Evolutionary conservation across 2,888 invertebrate genomes (phyloP), one percentile per base, ranked within the genome.

Genomic region (Acanthosepion pharaonis): DNA sequence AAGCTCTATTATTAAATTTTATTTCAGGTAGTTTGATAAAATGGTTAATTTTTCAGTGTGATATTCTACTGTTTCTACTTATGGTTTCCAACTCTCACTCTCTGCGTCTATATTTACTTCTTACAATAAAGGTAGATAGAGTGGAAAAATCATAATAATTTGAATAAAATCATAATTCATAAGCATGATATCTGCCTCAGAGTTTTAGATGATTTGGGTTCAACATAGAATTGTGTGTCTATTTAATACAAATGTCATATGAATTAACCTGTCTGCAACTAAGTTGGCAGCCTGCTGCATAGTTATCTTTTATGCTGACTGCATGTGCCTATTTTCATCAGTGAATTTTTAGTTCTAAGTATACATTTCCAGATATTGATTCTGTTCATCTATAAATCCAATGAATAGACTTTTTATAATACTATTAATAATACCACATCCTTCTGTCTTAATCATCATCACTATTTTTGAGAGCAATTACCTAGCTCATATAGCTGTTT

Each of bases 351-450:
- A 78, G 78, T 78, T 78, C 78, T 33, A 78, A 33, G 78, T 78
- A 78, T 78, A 78, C 33, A 78, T 78, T 33, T 78, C n/a, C 78
- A 78, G n/a, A 78, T 78, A 78, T 78, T 78, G 78, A 78, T 78
- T 78, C n/a, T 15, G 5, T 78, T 78, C 78, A n/a, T 78, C n/a
- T n/a, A 78, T 78, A n/a, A 78, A 78, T 78, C 78, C 78, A 78
- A 78, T 78, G 78, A 78, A 78, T 78, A 78, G 33, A 78, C n/a
- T 78, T 78, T 78, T 8, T n/a, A 78, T 78, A 78, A 78, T 78
- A n/a, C 78, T 78, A 33, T 78, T 78, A 78, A 78, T 33, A 78
- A 78, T n/a, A 11, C n/a, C 8, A n/a, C n/a, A 78, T 78, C 33
- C n/a, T 78, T n/a, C n/a, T n/a, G 11, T 78, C n/a, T n/a, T n/a